phyloP scores from a whole-genome alignment of 2,113 vertebrate genomes.

The Rhinoderma darwinii region DNA sequence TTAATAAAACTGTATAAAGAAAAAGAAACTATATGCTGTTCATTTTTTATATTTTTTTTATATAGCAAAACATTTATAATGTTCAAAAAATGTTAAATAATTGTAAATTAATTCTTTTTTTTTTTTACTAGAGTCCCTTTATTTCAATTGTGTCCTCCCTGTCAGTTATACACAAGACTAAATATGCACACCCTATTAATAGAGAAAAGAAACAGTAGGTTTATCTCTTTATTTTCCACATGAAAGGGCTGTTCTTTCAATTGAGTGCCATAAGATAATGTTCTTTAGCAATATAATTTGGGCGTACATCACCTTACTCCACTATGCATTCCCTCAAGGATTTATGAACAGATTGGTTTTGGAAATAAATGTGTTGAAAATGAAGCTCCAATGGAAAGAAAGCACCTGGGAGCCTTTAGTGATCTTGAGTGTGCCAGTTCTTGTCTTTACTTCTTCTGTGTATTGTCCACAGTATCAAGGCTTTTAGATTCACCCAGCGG shows the following conservation, averaged over 20 bases:
- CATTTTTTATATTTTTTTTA: too few relatives aligned
- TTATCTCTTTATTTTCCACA: constrained; percentile 28
- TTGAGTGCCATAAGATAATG: constrained; percentile 25
- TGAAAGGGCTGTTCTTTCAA: constrained; percentile 41
- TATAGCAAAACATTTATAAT: too few relatives aligned
- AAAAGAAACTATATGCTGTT: too few relatives aligned
- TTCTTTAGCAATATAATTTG: constrained; percentile 14
- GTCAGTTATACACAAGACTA: not conserved
- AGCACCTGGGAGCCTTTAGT: constrained; percentile 22
- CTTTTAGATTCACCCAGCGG: too few relatives aligned
- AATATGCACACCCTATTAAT: constrained; percentile 38
- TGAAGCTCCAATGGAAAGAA: constrained; percentile 22
- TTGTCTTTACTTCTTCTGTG: not conserved
- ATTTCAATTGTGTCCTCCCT: not conserved
- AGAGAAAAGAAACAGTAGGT: not conserved
- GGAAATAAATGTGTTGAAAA: constrained; percentile 35
- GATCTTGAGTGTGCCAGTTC: not conserved
- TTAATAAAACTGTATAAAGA: too few relatives aligned
- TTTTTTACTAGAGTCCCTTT: not conserved
- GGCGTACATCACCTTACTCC: constrained; percentile 12
- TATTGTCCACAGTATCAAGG: not conserved
- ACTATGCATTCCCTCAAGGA: constrained; percentile 30
- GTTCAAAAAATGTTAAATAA: too few relatives aligned
- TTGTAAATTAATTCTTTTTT: too few relatives aligned
- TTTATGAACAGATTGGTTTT: constrained; percentile 41